These are phyloP conservation scores for Leptonema lineaticorne DNA, from an alignment of 1,140 invertebrate species.

Conservation along the genomic window DNA sequence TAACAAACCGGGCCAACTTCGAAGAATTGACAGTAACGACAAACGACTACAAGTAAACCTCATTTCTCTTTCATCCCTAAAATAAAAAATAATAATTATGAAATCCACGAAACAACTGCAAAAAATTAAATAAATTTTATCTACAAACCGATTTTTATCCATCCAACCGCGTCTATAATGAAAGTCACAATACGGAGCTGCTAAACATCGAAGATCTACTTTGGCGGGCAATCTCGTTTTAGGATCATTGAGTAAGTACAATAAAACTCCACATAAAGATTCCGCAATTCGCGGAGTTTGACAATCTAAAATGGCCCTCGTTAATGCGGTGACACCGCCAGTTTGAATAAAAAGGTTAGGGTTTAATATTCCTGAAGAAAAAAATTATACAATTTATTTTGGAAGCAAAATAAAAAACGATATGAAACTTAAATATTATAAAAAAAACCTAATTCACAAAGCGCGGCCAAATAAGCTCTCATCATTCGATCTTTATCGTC, in stretches of 20 bases:
- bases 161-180: constrained; percentile 68
- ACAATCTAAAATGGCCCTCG: constrained; percentile 78
- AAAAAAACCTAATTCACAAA: constrained; percentile 72
- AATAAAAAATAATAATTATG: constrained; percentile 26
- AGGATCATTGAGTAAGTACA: constrained; percentile 85
- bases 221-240: constrained; percentile 71
- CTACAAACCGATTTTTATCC: constrained; percentile 57
- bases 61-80: constrained; percentile 78
- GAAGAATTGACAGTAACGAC: constrained; percentile 79
- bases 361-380: constrained; percentile 74
- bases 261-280: constrained; percentile 80
- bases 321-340: constrained; percentile 80
- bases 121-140: constrained; percentile 5
- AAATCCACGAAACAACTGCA: background rate
- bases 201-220: constrained; percentile 78
- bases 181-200: constrained; percentile 91
- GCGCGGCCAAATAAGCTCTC: constrained; percentile 77
- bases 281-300: constrained; percentile 79
- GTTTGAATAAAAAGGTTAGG: constrained; percentile 75
- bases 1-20: constrained; percentile 87
- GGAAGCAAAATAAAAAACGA: background rate
- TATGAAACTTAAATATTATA: constrained; percentile 1
- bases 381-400: background rate
- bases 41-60: constrained; percentile 80
- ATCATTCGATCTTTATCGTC: constrained; percentile 78